Percentiles rank a stretch among this genome's conserved stretches.
Evolutionary conservation across 2,888 invertebrate genomes (phyloP).

Genomic region (Dryocosmus kuriphilus): DNA sequence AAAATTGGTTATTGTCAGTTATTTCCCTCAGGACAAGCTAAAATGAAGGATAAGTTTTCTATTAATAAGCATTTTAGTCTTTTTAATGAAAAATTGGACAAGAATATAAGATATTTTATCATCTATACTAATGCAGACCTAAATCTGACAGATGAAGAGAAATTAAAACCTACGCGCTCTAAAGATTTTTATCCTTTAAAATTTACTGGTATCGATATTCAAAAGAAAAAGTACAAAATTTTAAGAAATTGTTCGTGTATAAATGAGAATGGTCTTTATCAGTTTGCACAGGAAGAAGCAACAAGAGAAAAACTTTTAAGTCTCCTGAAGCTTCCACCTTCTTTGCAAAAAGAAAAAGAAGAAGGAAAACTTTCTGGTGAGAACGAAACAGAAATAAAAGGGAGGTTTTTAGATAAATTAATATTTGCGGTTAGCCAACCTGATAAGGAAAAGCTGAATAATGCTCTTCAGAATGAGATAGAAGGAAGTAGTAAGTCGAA

Average conservation of each 20-base stretch:
- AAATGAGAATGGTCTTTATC: constrained; percentile 25
- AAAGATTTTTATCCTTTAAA: constrained; percentile 36
- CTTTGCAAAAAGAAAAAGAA: background rate
- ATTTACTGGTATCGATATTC: constrained; percentile 39
- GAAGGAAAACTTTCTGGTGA: background rate
- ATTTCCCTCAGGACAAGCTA: constrained; percentile 32
- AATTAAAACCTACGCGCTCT: constrained; percentile 2
- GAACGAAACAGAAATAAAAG: constrained; percentile 35
- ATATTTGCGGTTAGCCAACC: constrained; percentile 43
- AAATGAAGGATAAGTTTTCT: constrained; percentile 7
- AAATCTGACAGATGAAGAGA: constrained; percentile 19
- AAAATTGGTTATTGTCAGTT: constrained; percentile 37
- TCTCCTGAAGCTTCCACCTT: constrained; percentile 26
- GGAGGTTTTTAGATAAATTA: constrained; percentile 42
- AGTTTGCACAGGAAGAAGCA: constrained; percentile 31
- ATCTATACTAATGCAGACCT: constrained; percentile 43
- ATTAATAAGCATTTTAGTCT: constrained; percentile 40
- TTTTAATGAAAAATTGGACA: constrained; percentile 18
- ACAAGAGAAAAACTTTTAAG: background rate
- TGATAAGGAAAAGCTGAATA: constrained; percentile 45
- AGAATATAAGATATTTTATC: constrained; percentile 39
- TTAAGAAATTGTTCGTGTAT: constrained; percentile 36
- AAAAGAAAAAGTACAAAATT: constrained; percentile 44
- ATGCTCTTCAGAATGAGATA: constrained; percentile 40
- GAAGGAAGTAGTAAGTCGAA: constrained; percentile 53